Evolutionary conservation across 1,140 invertebrate genomes (phyloP), one percentile per base, ranked within the genome.

Genomic region (Aradophagus sp.): DNA sequence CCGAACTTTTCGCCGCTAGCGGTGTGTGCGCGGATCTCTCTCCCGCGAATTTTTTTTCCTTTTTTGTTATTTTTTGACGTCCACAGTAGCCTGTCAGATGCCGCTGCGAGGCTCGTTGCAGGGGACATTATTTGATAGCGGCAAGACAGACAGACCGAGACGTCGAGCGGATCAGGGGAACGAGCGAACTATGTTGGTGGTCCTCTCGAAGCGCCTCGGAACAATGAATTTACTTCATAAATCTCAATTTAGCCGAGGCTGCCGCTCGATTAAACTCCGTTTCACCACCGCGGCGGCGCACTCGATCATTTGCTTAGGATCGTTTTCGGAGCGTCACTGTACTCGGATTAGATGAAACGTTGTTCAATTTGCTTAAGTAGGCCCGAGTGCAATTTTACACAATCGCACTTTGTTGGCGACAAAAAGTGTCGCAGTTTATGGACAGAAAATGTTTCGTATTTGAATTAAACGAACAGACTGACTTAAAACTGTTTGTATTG

Each of bases 151-250:
- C 61, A 67, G 62, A 69, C 32, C 38, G 58, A 19, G 41, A 69
- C 29, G 65, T 55, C 56, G 42, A 45, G 47, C 44, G 27, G 55
- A 56, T 44, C 55, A 56, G 55, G 65, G 65, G 45, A 55, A 74
- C 32, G 62, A 67, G 71, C 77, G 68, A 69, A 66, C 75, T 55
- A 76, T 78, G 80, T 75, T 81, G 82, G 82, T 83, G 82, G 82
- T 83, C 80, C 78, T 72, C 75, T 38, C 70, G 76, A 75, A 68
- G 66, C 76, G 58, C 78, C 70, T 79, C 79, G 73, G 81, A 83
- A 84, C 83, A 84, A 84, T 83, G 81, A 84, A 84, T 85, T 83
- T 84, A 81, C 81, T 84, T 83, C 80, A 84, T 85, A 83, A 85
- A 85, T 85, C 81, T 83, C 77, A 84, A 85, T 85, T 85, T 80